Evolutionary conservation across 2,113 vertebrate species (phyloP).

Genomic region (Rhabdomys dilectus): DNA sequence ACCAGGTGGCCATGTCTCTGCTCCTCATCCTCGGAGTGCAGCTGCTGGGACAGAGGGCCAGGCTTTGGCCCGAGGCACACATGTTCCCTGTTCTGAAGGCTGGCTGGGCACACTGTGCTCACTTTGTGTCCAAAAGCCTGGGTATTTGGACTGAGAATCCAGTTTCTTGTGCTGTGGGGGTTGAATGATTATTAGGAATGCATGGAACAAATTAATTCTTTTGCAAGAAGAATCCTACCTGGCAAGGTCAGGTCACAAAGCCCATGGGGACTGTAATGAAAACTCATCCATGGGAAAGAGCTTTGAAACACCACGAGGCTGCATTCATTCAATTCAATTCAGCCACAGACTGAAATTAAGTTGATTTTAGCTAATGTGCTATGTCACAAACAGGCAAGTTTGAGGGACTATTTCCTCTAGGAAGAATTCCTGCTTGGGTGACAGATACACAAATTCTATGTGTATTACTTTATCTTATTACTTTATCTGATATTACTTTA

Average conservation of each 20-base stretch:
- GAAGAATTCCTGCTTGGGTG: neutral
- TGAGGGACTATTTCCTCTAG: neutral
- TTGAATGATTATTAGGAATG: constrained; percentile 59
- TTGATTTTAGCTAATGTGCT: neutral
- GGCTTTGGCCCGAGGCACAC: neutral
- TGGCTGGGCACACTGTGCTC: neutral
- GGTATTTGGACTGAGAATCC: constrained; percentile 12
- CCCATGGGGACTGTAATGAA: neutral
- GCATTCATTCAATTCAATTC: neutral
- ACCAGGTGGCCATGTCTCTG: constrained; percentile 60
- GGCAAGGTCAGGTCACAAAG: constrained; percentile 17
- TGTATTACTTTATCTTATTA: neutral
- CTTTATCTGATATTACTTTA: neutral
- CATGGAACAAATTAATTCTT: neutral
- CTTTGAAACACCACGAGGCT: neutral
- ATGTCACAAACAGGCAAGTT: neutral
- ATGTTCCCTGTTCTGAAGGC: neutral
- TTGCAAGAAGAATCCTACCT: constrained; percentile 61
- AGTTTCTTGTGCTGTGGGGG: neutral
- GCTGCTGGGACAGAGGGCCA: constrained; percentile 38
- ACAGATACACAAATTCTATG: neutral
- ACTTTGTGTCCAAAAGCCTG: constrained; percentile 5
- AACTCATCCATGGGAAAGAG: neutral
- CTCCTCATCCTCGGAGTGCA: constrained; percentile 1
- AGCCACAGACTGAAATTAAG: neutral